These are phyloP conservation scores for Dicerorhinus sumatrensis DNA, from an alignment of 2,113 vertebrate genomes.

Conservation along the genomic window DNA sequence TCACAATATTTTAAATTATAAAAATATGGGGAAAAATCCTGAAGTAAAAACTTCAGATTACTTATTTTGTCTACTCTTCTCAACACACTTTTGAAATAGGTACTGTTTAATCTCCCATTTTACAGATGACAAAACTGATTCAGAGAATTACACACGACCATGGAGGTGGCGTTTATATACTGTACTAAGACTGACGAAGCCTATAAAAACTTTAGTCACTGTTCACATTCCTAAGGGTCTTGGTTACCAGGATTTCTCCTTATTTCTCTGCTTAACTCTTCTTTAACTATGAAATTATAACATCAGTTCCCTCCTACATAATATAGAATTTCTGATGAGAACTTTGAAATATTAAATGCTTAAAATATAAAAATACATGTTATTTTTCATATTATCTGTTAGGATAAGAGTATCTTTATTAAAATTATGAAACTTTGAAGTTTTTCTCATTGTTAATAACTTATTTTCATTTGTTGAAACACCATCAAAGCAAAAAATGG, in stretches of 20 bases:
- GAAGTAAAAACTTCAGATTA: background rate
- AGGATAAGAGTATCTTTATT: background rate
- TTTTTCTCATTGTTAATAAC: background rate
- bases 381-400: background rate
- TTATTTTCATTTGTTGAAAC: background rate
- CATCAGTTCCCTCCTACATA: background rate
- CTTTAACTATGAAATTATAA: background rate
- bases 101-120: background rate
- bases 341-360: background rate
- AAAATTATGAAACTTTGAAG: background rate
- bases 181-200: background rate
- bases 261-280: background rate
- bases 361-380: background rate
- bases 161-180: background rate
- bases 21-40: background rate
- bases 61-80: background rate
- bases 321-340: background rate
- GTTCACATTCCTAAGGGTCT: background rate
- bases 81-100: background rate
- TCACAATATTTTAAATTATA: background rate
- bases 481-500: background rate
- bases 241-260: background rate
- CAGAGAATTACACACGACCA: background rate
- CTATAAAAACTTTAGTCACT: background rate
- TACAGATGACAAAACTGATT: background rate